Evolutionary conservation across 2,797 vertebrate species (phyloP).

Genomic region (Diglossa cyanea): DNA sequence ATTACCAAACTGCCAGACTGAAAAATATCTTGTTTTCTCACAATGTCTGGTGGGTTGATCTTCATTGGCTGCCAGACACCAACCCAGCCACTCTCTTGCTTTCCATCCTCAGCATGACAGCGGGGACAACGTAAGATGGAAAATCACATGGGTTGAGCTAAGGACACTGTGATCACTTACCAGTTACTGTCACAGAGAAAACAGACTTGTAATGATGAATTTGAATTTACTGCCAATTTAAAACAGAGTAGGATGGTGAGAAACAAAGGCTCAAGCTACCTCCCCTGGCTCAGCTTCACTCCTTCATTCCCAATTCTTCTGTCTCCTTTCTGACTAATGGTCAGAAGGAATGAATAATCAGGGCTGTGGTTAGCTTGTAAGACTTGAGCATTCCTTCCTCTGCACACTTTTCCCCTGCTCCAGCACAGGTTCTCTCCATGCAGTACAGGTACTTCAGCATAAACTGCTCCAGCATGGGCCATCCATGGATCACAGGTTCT

Average conservation of each 20-base stretch:
- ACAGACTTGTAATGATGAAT: not conserved
- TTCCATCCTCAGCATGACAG: not conserved
- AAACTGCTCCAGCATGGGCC: not conserved
- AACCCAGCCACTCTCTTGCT: not conserved
- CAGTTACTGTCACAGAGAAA: not conserved
- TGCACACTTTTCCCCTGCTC: not conserved
- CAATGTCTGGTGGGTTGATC: not conserved
- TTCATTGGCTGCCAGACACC: not conserved
- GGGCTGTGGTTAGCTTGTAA: not conserved
- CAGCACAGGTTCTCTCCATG: rapidly evolving
- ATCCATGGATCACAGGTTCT: rapidly evolving
- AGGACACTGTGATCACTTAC: not conserved
- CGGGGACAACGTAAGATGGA: not conserved
- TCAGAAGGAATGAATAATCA: not conserved
- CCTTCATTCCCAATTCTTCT: not conserved
- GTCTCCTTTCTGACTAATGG: not conserved
- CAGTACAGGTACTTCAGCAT: not conserved
- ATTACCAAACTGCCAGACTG: not conserved
- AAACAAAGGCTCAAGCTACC: not conserved
- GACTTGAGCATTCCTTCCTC: not conserved
- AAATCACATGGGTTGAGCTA: not conserved
- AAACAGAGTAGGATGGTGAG: not conserved
- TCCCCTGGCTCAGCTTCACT: not conserved
- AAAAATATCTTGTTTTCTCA: not conserved
- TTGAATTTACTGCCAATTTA: not conserved